Evolutionary conservation across 1,140 invertebrate genomes (phyloP).

Genomic region (Tetramorium simillimum): DNA sequence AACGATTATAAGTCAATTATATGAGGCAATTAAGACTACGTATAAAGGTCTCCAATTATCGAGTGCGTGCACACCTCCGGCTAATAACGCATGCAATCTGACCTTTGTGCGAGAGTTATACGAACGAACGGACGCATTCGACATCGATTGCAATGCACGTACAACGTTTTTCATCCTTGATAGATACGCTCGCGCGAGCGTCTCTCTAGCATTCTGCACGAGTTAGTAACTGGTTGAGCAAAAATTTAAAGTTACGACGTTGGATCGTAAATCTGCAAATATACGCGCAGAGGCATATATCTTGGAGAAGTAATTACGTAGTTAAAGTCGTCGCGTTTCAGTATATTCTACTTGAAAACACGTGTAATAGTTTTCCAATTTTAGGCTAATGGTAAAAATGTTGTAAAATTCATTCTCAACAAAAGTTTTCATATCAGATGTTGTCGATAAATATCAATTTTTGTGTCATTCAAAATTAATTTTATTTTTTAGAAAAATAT

Average conservation of each 20-base stretch:
- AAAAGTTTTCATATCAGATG: background rate
- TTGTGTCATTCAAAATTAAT: background rate
- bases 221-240: background rate
- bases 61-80: background rate
- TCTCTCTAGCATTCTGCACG: background rate
- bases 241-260: slow-evolving; percentile 2
- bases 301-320: background rate
- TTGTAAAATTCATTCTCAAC: background rate
- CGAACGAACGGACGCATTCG: slow-evolving; percentile 43
- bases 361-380: background rate
- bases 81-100: slow-evolving; percentile 43
- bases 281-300: background rate
- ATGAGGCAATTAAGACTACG: background rate
- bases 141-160: slow-evolving; percentile 43
- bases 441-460: background rate
- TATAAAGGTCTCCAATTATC: slow-evolving; percentile 42
- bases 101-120: slow-evolving; percentile 38
- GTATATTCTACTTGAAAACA: background rate
- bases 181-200: slow-evolving; percentile 10
- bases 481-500: background rate
- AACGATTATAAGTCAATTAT: background rate
- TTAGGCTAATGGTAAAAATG: background rate
- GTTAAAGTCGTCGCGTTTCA: background rate
- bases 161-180: slow-evolving; percentile 53
- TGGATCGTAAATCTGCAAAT: background rate